Evolutionary conservation across 2,113 vertebrate genomes (phyloP), one percentile per base, ranked within the genome.

Genomic region (Trogon melanurus): DNA sequence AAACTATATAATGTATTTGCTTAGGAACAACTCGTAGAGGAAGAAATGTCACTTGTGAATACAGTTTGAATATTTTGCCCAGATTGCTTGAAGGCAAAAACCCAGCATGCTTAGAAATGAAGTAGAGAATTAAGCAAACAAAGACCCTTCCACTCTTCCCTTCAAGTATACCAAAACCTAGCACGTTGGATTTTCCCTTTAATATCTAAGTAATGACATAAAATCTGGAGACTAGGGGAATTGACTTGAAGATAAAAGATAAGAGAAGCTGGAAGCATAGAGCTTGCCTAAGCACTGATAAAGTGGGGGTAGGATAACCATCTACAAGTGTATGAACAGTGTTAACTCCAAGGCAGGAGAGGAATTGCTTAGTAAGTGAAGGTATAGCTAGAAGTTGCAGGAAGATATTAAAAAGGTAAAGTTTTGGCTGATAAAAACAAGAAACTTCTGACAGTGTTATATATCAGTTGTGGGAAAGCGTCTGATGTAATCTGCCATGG

Each of bases 241-340:
- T 0, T 91, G 91, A 82, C 78, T 88, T 58, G 26, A 66, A 94
- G 93, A 72, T 75, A 88, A 81, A 72, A 88, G 67, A 75, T 83
- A n/a, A 54, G 84, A 91, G 74, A 79, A 66, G 30, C 67, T 91
- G 64, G 9, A 71, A 91, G 57, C 13, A 16, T 60, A 58, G 56
- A 89, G 71, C 36, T 78, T 75, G 61, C 71, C 26, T 25, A 53
- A 84, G 81, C 79, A 86, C 73, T 74, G 97, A 95, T 90, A 76
- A 93, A 88, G 84, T 58, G 84, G 53, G 58, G 7, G 17, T 54
- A 10, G n/a, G 94, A 97, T 96, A 96, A 70, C 69, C 91, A 96
- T 96, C 94, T 95, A 94, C 93, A 93, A 81, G 88, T 65, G 17
- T 78, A 53, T 50, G 71, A 91, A 73, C 58, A 85, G 94, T 76